phyloP scores from a whole-genome alignment of 2,113 vertebrate genomes.

The Aegithalos caudatus region DNA sequence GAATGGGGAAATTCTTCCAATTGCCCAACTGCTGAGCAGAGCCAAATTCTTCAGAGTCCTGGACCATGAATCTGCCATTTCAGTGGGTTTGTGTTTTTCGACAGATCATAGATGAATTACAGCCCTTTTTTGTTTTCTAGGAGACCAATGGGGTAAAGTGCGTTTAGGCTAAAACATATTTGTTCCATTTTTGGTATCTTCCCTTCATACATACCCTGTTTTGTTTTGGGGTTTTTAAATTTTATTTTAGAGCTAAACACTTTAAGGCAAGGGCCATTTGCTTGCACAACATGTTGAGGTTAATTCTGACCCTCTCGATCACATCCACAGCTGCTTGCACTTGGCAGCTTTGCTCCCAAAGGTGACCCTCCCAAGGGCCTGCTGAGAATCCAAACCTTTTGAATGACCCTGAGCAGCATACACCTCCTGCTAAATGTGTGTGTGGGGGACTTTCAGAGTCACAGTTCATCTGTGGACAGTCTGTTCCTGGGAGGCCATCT shows the following conservation, averaged over 20 bases:
- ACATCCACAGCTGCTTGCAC: background rate
- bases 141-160: background rate
- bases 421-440: fast-evolving
- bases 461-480: fast-evolving
- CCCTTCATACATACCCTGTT: background rate
- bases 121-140: background rate
- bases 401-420: background rate
- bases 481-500: background rate
- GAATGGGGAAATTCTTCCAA: background rate
- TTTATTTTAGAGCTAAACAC: background rate
- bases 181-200: background rate
- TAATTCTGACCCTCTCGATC: background rate
- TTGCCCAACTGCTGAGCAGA: background rate
- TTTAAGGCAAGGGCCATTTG: fast-evolving
- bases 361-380: background rate
- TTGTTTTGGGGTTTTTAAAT: no score
- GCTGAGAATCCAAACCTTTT: background rate
- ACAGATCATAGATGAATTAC: background rate
- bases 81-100: background rate
- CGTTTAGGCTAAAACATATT: background rate
- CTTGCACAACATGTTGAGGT: background rate
- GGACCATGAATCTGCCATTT: background rate
- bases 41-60: background rate
- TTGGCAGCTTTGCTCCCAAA: background rate
- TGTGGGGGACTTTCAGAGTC: background rate